phyloP scores from a whole-genome alignment of 2,797 vertebrate species.

The Pipistrellus pygmaeus region DNA sequence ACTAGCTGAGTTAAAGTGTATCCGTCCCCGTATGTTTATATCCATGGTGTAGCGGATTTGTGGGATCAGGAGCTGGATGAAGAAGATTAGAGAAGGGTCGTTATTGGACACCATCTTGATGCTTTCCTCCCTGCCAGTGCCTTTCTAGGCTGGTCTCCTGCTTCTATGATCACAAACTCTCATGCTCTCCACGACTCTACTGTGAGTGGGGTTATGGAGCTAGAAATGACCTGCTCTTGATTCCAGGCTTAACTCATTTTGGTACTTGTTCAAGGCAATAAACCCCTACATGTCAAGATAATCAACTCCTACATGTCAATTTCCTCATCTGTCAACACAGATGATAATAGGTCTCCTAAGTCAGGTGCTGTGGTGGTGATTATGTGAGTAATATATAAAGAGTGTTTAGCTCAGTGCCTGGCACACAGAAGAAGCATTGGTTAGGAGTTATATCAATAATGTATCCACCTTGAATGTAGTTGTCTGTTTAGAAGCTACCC shows the following conservation, averaged over 20 bases:
- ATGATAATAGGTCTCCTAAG: background rate
- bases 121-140: background rate
- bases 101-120: background rate
- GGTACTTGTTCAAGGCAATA: background rate
- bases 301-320: background rate
- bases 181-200: background rate
- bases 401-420: background rate
- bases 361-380: background rate
- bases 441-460: background rate
- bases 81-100: background rate
- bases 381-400: background rate
- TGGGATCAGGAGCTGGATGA: slow-evolving; percentile 88
- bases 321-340: background rate
- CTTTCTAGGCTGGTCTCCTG: background rate
- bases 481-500: background rate
- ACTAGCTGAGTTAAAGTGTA: slow-evolving; percentile 83
- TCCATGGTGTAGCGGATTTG: slow-evolving; percentile 89
- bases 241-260: background rate
- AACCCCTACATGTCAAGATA: background rate
- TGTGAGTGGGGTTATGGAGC: background rate
- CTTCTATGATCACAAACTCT: background rate
- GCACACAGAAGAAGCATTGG: background rate
- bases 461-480: background rate
- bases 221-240: background rate
- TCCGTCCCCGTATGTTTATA: slow-evolving; percentile 89